Percentiles rank a stretch among this genome's conserved stretches.
Conservation (phyloP, 2,888 invertebrate genomes). For the Zhengitettix transpicula region DNA sequence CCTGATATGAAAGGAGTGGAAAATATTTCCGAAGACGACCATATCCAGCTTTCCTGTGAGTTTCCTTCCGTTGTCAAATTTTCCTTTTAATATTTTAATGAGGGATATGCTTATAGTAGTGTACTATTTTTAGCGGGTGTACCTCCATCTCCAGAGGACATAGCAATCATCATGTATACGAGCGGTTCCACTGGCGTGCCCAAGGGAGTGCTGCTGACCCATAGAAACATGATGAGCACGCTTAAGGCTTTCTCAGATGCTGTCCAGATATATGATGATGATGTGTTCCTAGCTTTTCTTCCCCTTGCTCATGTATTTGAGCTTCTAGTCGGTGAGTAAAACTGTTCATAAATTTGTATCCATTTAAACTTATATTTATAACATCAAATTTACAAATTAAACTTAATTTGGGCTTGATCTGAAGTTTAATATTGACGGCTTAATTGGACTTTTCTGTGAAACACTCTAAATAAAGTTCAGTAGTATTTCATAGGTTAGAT, state of each 20-base stretch:
- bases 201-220: constrained; percentile 73
- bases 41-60: no score
- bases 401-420: no score
- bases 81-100: no score
- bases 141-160: constrained; percentile 54
- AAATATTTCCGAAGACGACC: no score
- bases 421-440: no score
- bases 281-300: constrained; percentile 85
- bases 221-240: constrained; percentile 65
- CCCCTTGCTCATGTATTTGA: constrained; percentile 96
- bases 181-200: constrained; percentile 94
- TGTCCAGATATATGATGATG: constrained; percentile 50
- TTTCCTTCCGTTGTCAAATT: no score
- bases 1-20: no score
- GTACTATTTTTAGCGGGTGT: constrained; percentile 30
- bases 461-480: no score
- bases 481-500: no score
- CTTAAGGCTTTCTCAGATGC: constrained; percentile 68
- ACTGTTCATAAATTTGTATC: neutral
- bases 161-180: constrained; percentile 97
- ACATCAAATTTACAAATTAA: no score
- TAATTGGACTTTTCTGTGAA: neutral
- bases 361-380: no score
- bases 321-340: constrained; percentile 53
- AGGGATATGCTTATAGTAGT: no score